These are phyloP conservation scores for Caenorhabditis wallacei DNA, from an alignment of 2,888 invertebrate species.

Conservation along the genomic window DNA sequence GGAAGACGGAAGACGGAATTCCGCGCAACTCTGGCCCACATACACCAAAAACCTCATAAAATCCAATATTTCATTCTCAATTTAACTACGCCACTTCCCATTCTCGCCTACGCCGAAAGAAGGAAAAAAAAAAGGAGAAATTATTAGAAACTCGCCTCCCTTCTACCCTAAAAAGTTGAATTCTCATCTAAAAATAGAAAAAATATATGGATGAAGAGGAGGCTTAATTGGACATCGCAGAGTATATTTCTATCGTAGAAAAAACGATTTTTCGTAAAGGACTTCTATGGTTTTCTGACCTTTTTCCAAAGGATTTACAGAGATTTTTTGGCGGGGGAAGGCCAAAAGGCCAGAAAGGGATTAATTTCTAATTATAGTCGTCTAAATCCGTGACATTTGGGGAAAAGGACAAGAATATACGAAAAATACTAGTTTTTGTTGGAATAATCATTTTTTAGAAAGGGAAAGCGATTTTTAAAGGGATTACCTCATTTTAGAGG, in stretches of 20 bases:
- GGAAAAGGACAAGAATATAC: not conserved
- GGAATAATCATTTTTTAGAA: not conserved
- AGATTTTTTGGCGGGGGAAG: not conserved
- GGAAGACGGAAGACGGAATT: too few relatives aligned
- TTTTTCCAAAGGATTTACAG: not conserved
- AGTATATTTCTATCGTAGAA: too few relatives aligned
- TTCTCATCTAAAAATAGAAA: slow-evolving; percentile 34
- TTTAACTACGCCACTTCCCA: too few relatives aligned
- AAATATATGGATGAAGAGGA: slow-evolving; percentile 12
- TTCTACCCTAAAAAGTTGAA: slow-evolving; percentile 13
- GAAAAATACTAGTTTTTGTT: not conserved
- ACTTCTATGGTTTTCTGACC: too few relatives aligned
- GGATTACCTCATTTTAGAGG: not conserved
- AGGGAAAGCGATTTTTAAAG: not conserved
- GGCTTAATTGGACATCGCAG: slow-evolving; percentile 51
- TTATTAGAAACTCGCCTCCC: slow-evolving; percentile 7
- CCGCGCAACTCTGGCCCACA: too few relatives aligned
- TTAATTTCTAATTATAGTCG: slow-evolving; percentile 5
- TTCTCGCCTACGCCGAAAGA: too few relatives aligned
- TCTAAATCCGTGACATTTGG: not conserved
- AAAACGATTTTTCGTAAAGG: too few relatives aligned
- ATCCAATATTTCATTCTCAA: too few relatives aligned
- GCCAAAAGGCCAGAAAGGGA: slow-evolving; percentile 6
- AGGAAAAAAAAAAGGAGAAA: too few relatives aligned
- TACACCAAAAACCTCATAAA: too few relatives aligned